Base-by-base conservation (phyloP, 2,888 invertebrate genomes). In the Cataglyphis rosenhaueri region DNA sequence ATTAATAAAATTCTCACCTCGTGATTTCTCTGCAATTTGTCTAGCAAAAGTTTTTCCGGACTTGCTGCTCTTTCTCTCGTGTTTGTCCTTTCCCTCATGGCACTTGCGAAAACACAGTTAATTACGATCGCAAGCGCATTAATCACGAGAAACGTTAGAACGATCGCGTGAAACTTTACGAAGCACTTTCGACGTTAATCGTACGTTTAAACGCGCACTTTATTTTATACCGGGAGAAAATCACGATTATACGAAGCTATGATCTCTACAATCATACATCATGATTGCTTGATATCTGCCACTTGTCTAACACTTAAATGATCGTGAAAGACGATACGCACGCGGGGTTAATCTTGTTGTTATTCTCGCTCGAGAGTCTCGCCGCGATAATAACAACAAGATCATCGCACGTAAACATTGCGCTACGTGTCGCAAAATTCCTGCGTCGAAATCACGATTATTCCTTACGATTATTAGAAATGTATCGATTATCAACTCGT, bases 81-180 rank as follows among this genome's bases (percentile, higher is more conserved):
- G n/a, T 52, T 52, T 52, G 52, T 52, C 52, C 52, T 52, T 52
- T n/a, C n/a, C n/a, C 8, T 52, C 52, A 52, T 52, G n/a, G 8
- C n/a, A 1, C 44, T 48, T 18, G 44, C 44, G 52, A 52, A 52
- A 52, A 52, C 52, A 52, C 52, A 52, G 52, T 52, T 52, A 52
- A 52, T 52, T 52, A 52, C n/a, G 2, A 52, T 52, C 52, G n/a
- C 52, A n/a, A n/a, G 8, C 2, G n/a, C n/a, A 52, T 52, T 52
- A 52, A 52, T 52, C 52, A 52, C 52, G 52, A 52, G 52, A 52
- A n/a, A 35, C 35, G 35, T 35, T 52, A n/a, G 52, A n/a, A 52
- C 52, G 52, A 52, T 52, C n/a, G 8, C 52, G 52, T 52, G 52
- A n/a, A 52, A 52, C 52, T 52, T 52, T 52, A 52, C 52, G n/a